Base-by-base conservation (phyloP, 1,140 invertebrate genomes). In the Wasmannia auropunctata region DNA sequence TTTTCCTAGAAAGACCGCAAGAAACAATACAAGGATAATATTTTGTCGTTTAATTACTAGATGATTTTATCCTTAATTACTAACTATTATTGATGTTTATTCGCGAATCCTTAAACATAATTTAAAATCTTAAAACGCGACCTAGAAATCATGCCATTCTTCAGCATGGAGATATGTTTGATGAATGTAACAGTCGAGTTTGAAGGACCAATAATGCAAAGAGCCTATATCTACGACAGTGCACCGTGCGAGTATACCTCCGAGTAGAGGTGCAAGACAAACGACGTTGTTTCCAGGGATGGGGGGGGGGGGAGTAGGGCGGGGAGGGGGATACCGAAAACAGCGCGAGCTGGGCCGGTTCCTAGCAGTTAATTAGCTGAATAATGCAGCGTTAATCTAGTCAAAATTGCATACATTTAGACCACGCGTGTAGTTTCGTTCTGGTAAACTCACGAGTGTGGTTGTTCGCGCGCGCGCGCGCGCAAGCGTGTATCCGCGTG, bases 351-450 rank as follows among this genome's bases (percentile, higher is more conserved):
- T 88, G 80, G 91, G 83, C 88, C 34, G 28, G 86, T 92, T 90
- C 79, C 89, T 84, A 86, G 87, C 85, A 90, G 92, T 93, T 94
- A 94, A 94, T 94, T 94, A 94, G 90, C 93, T 94, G 91, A 94
- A 94, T 94, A 94, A 94, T 94, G 92, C 92, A 94, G 88, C 88
- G 90, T 92, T 94, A 94, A 94, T 94, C 93, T 93, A 92, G 92
- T 94, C 89, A 93, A 94, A 94, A 93, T 94, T 94, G 93, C 92
- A 94, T 94, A 91, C 86, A 92, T 91, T 87, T 87, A 76, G 86
- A 93, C 91, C 91, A 86, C 89, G 85, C 91, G 58, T 87, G 88
- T 92, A 92, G 91, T 91, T 92, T 91, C 90, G 89, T 92, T 91
- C 91, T 86, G 70, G 85, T 75, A 87, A 90, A 92, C 91, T 93